Evolutionary conservation across 1,140 invertebrate genomes (phyloP), one percentile per base, ranked within the genome.

Genomic region (Drosophila persimilis): DNA sequence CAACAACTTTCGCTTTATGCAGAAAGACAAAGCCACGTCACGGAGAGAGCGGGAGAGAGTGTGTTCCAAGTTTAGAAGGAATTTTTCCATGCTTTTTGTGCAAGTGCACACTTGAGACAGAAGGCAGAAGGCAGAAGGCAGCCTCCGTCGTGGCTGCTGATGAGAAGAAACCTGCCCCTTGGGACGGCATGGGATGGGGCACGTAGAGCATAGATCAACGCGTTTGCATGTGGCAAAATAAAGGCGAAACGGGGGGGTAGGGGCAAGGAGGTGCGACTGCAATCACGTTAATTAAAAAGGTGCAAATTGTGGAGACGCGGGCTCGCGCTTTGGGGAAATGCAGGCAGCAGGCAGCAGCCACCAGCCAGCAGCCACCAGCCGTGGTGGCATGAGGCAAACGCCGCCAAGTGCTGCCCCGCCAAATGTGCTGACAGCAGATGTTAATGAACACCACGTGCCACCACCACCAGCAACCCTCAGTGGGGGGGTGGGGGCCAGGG

Each of bases 251-350:
- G 17, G 17, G 6, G 39, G 24, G 9, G 4, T 8, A 11, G 77
- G 46, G 41, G 44, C 26, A 65, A 61, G 73, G 7, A 9, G 31
- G 57, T 78, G 61, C 57, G 55, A 77, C 83, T 89, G 89, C 89
- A 90, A 90, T 90, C 89, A 86, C 89, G 89, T 90, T 90, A 90
- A 90, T 90, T 90, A 90, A 90, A 90, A 90, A 90, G 89, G 89
- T 90, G 89, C 89, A 90, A 90, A 90, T 90, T 90, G 89, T 90
- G 88, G 90, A 89, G 35, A 39, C 35, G 31, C 29, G 31, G 47
- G 83, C 17, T 17, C 17, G 17, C 67, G 76, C 59, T 59, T 35
- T 45, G 71, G 67, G 75, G 75, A 69, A 72, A 77, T 63, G 73
- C 77, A 70, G 81, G 81, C 24, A 26, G 5, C 24, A 70, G 81